Conservation (phyloP, 2,888 invertebrate species). For the Ligdia adustata region DNA sequence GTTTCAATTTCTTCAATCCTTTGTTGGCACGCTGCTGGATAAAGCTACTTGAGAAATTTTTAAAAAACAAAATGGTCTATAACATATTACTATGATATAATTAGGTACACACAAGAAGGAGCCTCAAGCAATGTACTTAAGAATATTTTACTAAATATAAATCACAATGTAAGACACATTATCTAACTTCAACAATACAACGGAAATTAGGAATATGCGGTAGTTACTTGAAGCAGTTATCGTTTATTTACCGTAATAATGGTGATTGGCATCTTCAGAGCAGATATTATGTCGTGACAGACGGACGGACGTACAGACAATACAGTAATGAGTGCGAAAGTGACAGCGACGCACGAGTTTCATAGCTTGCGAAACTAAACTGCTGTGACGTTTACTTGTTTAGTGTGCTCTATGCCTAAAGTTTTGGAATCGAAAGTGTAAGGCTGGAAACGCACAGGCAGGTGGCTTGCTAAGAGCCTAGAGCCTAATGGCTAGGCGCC, state of each 20-base stretch:
- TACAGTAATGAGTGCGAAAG: constrained; percentile 42
- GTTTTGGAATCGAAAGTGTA: constrained; percentile 10
- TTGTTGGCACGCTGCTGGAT: too few species aligned
- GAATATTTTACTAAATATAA: too few species aligned
- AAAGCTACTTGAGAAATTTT: too few species aligned
- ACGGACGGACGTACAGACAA: constrained; percentile 27
- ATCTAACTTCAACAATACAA: not conserved
- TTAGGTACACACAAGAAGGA: too few species aligned
- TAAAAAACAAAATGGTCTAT: too few species aligned
- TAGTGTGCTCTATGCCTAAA: not conserved
- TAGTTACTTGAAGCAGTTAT: constrained; percentile 10
- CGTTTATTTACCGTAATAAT: constrained; percentile 24
- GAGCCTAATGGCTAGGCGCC: too few species aligned
- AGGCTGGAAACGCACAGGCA: not conserved
- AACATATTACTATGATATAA: too few species aligned
- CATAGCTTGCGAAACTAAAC: constrained; percentile 17
- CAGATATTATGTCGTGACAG: constrained; percentile 24
- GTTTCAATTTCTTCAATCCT: too few species aligned
- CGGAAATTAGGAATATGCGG: constrained; percentile 4
- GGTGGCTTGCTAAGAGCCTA: not conserved
- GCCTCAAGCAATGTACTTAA: too few species aligned
- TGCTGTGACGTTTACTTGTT: not conserved
- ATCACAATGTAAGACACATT: not conserved
- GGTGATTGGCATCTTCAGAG: constrained; percentile 13
- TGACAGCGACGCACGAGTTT: constrained; percentile 36